phyloP scores from a whole-genome alignment of 2,797 vertebrate genomes.

The Fundulus diaphanus region DNA sequence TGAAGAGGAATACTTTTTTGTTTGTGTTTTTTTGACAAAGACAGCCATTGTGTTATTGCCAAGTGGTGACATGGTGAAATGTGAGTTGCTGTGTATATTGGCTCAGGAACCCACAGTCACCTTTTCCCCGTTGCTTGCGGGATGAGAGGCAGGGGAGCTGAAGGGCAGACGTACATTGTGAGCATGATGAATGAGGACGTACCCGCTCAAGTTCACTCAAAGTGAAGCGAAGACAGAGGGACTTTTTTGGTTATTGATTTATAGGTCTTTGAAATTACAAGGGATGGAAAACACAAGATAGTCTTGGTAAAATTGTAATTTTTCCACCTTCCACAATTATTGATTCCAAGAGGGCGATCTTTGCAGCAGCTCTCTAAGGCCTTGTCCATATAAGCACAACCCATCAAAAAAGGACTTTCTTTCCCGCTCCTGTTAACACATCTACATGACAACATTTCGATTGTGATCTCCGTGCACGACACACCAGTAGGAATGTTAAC shows the following conservation, averaged over 20 bases:
- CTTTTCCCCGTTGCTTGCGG: constrained; percentile 36
- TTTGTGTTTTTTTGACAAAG: constrained; percentile 79
- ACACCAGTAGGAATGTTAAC: no score
- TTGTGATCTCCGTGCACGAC: no score
- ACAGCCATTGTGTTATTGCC: constrained; percentile 75
- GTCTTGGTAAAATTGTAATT: not conserved
- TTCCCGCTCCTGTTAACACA: no score
- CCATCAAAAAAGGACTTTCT: no score
- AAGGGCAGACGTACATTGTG: constrained; percentile 19
- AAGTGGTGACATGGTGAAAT: constrained; percentile 79
- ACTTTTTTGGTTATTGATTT: not conserved
- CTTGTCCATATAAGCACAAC: no score
- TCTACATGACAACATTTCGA: no score
- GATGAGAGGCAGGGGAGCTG: constrained; percentile 34
- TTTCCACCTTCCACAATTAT: not conserved
- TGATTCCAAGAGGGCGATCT: not conserved
- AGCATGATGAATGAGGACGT: not conserved
- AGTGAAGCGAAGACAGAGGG: not conserved
- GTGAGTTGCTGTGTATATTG: constrained; percentile 75
- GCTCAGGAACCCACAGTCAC: constrained; percentile 70
- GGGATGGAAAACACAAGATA: not conserved
- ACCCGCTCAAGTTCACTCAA: not conserved
- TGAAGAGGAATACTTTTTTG: constrained; percentile 53
- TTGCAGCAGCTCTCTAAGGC: not conserved
- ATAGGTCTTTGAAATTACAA: not conserved